Evolutionary conservation across 2,797 vertebrate genomes (phyloP).

Genomic region (Heteromormyrus szaboi): DNA sequence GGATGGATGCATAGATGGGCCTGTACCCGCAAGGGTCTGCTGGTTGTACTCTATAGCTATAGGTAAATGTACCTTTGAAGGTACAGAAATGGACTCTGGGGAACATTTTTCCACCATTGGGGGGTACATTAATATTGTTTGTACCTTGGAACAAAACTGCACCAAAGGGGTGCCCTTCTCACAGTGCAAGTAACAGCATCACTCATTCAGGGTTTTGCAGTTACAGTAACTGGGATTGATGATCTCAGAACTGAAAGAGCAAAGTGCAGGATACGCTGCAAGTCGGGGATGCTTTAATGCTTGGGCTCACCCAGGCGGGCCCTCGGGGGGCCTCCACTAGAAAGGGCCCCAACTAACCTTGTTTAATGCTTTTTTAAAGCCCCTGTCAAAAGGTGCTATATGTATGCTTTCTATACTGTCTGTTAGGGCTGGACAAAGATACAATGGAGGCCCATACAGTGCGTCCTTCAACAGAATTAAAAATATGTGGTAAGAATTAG

Average conservation of each 20-base stretch:
- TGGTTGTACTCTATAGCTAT: background rate
- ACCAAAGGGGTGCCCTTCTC: background rate
- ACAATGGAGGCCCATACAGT: background rate
- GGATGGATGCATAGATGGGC: background rate
- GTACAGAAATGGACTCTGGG: background rate
- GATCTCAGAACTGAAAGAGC: background rate
- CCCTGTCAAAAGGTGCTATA: background rate
- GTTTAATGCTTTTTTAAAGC: background rate
- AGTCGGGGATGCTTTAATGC: background rate
- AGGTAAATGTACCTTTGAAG: background rate
- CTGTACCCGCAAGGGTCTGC: background rate
- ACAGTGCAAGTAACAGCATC: background rate
- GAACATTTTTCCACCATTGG: background rate
- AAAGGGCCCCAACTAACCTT: background rate
- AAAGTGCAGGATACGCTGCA: background rate
- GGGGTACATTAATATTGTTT: background rate
- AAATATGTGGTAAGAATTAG: background rate
- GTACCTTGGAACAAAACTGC: background rate
- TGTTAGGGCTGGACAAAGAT: background rate
- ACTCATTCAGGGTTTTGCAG: background rate
- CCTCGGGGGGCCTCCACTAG: background rate
- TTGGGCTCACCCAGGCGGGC: background rate
- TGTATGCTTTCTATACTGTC: background rate
- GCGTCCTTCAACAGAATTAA: background rate
- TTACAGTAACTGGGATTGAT: background rate